Percentiles rank a stretch among this genome's conserved stretches.
phyloP scores from a whole-genome alignment of 2,888 invertebrate species.

The Scrobipalpa costella region DNA sequence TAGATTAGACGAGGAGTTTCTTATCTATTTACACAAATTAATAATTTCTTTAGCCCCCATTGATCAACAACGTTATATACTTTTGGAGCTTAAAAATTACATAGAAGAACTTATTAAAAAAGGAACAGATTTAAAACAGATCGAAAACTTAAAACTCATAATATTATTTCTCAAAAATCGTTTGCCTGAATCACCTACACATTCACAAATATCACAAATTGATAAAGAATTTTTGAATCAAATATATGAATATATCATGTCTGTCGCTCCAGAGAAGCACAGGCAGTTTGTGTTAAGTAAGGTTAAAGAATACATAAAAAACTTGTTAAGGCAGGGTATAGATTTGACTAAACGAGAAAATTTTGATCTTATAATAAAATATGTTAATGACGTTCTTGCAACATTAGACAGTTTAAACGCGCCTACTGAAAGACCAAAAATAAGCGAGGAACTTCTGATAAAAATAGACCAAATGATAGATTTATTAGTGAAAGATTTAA shows the following conservation, averaged over 20 bases:
- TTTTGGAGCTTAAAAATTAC: not conserved
- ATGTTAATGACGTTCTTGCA: not conserved
- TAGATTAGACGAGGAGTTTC: not conserved
- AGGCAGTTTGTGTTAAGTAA: not conserved
- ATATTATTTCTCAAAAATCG: not conserved
- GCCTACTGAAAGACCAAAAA: not conserved
- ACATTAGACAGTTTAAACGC: not conserved
- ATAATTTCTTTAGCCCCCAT: not conserved
- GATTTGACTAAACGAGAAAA: not conserved
- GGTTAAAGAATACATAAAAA: not conserved
- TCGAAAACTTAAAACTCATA: not conserved
- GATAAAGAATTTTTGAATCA: not conserved
- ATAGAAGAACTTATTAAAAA: not conserved
- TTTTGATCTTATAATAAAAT: not conserved
- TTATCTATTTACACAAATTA: not conserved
- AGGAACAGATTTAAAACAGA: not conserved
- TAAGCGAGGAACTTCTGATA: no score
- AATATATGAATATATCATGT: not conserved
- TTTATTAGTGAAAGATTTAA: no score
- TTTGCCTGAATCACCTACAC: not conserved
- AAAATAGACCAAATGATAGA: no score
- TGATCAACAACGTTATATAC: not conserved
- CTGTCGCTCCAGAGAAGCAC: not conserved
- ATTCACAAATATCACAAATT: not conserved
- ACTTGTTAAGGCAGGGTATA: not conserved